phyloP scores from a whole-genome alignment of 2,113 vertebrate genomes.

The Syrmaticus mikado region DNA sequence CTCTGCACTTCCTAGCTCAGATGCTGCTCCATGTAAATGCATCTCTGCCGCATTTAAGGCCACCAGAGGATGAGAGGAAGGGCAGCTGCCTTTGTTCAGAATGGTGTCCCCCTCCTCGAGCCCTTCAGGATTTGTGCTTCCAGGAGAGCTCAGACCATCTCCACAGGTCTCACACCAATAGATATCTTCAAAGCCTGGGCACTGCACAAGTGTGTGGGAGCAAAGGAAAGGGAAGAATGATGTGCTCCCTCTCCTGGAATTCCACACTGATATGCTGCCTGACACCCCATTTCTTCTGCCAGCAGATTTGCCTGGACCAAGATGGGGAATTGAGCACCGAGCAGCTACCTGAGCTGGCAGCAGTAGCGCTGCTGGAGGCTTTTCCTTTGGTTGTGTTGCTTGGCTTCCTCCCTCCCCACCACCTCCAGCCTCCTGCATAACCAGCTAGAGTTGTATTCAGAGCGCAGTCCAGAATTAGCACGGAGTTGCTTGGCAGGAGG shows the following conservation, averaged over 20 bases:
- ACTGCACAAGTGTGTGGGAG: not conserved
- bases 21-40: not conserved
- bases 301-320: not conserved
- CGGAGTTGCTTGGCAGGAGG: not conserved
- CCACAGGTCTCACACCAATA: not conserved
- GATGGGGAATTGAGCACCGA: not conserved
- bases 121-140: not conserved
- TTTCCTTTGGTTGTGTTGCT: not conserved
- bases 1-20: not conserved
- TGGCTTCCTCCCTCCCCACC: not conserved
- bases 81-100: not conserved
- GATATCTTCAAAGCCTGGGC: not conserved
- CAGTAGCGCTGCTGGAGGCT: not conserved
- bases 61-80: not conserved
- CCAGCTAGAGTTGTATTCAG: not conserved
- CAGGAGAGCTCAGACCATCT: not conserved
- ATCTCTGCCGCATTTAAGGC: not conserved
- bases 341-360: not conserved
- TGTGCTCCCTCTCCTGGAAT: not conserved
- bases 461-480: not conserved
- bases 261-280: too few relatives aligned
- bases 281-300: not conserved
- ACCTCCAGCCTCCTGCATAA: not conserved
- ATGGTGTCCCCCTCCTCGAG: not conserved
- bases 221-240: not conserved